Evolutionary conservation across 2,797 vertebrate species (phyloP).

Genomic region (Eulemur mongoz): DNA sequence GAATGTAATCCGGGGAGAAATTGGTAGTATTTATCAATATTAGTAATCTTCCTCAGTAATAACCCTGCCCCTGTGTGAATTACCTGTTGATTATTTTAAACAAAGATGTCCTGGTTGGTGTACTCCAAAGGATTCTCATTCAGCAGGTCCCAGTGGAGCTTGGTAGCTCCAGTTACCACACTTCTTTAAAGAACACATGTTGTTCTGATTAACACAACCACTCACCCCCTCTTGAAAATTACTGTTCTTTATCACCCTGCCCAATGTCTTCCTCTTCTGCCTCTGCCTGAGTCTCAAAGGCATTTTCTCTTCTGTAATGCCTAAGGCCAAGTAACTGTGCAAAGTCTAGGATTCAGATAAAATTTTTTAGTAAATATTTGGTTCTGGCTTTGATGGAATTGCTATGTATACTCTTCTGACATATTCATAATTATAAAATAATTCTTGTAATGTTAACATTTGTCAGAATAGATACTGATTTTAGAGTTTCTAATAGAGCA

Average conservation of each 20-base stretch:
- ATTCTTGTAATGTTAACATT: background rate
- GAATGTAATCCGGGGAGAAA: background rate
- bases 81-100: slow-evolving; percentile 12
- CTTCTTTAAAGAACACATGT: background rate
- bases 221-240: background rate
- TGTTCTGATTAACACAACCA: background rate
- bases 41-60: background rate
- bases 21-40: background rate
- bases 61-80: background rate
- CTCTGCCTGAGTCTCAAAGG: background rate
- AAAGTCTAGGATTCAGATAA: slow-evolving; percentile 2
- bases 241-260: background rate
- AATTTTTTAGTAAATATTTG: background rate
- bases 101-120: background rate
- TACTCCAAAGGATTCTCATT: background rate
- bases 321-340: background rate
- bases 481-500: background rate
- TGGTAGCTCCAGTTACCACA: background rate
- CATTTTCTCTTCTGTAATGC: background rate
- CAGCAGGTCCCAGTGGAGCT: background rate
- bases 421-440: background rate
- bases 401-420: background rate
- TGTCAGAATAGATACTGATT: background rate
- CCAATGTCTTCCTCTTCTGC: background rate
- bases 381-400: background rate